Base-by-base conservation (phyloP, 2,797 vertebrate species). In the Anguilla marmorata region DNA sequence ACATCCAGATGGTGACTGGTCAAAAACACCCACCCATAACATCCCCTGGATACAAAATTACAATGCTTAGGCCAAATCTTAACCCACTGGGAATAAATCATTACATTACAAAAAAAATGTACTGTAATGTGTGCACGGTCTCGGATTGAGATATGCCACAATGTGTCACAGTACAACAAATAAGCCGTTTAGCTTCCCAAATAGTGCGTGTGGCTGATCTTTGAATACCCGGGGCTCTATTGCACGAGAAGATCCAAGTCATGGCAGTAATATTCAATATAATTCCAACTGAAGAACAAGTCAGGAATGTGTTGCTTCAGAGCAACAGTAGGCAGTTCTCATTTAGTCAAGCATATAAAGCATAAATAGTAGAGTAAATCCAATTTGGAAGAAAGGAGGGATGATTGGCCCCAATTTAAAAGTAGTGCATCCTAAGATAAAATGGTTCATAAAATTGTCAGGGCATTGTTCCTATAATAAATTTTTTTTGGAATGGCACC, bases 241-340 rank as follows among this genome's bases (percentile, higher is more conserved):
- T 88, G 87, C 87, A 88, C 87, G 12, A 84, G 50, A 85, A 45
- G 60, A 37, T 30, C 33, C 58, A 63, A 63, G n/a, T 41, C 52
- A 58, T 60, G 92, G 91, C 91, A 91, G 90, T 84, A 74, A 87
- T 24, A 56, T 84, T 90, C 87, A 89, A 80, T 52, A 7, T 30
- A 5, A 72, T 79, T 79, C 74, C 21, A 85, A 50, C 89, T 88
- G 83, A 83, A 58, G 45, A 87, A 74, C 72, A 79, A 63, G 84
- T 52, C 82, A 90, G 24, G 79, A 56, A 85, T 48, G 63, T 50
- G 74, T 86, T 80, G 85, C 85, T 19, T 91, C 90, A 91, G 91
- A 91, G 92, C 90, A 92, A 90, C 85, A 90, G 66, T 89, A 88
- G 89, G 87, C 87, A 89, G 60, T 54, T 84, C 4, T 85, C 48